These are phyloP conservation scores for Hydrozoanthus tunicans DNA, from an alignment of 64 coral and sea anemone species.

Conservation along the genomic window DNA sequence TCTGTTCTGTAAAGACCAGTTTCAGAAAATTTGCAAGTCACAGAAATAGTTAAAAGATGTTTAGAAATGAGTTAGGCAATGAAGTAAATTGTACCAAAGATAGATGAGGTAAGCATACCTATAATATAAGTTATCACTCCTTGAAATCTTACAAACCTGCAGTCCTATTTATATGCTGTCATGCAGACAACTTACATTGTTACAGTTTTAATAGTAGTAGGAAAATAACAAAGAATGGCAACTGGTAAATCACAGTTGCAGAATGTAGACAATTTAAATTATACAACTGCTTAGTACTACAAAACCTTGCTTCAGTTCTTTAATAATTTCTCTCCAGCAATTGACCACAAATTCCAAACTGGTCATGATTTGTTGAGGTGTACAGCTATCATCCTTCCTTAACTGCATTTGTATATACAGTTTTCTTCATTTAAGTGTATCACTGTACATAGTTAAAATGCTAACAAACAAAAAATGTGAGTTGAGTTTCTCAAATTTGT, in stretches of 20 bases:
- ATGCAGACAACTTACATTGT: no score
- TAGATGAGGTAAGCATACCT: not conserved
- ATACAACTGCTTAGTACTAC: no score
- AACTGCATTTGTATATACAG: not conserved
- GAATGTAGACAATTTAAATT: no score
- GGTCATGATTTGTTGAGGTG: not conserved
- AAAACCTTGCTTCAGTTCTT: no score
- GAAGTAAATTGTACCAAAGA: not conserved
- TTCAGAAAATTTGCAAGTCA: not conserved
- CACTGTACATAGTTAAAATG: not conserved
- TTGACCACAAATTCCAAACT: no score
- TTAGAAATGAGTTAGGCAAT: not conserved
- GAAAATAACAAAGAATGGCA: no score
- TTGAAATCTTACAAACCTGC: no score
- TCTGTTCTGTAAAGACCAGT: not conserved
- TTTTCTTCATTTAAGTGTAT: constrained; percentile 33
- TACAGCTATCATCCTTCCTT: not conserved
- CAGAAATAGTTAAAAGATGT: not conserved
- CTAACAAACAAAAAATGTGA: constrained; percentile 3
- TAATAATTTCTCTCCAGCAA: no score
- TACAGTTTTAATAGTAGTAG: no score
- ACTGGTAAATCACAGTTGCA: no score
- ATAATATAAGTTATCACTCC: no score
- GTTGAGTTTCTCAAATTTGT: constrained; percentile 7
- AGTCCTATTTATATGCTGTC: no score